These are phyloP conservation scores for Todus mexicanus DNA, from an alignment of 2,797 vertebrate species.

Conservation along the genomic window DNA sequence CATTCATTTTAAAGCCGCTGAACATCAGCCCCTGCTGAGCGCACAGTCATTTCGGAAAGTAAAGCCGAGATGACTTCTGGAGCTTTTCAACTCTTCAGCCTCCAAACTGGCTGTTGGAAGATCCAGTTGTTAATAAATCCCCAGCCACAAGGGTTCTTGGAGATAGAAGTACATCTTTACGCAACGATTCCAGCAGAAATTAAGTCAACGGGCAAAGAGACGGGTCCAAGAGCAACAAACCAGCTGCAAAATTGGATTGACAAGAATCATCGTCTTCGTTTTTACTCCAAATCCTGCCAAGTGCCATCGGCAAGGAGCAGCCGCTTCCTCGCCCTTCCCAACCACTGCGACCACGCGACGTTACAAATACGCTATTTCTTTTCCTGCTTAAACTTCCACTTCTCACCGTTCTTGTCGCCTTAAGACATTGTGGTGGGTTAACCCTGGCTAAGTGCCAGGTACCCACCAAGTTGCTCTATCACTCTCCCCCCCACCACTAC, in stretches of 20 bases:
- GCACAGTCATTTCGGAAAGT: not conserved
- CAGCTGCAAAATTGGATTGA: accelerated
- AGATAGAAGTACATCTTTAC: not conserved
- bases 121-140: not conserved
- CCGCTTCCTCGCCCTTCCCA: not conserved
- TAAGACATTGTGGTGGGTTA: too few relatives aligned
- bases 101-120: not conserved
- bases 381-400: not conserved
- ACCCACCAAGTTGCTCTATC: too few relatives aligned
- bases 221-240: not conserved
- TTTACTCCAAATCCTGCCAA: not conserved
- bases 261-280: not conserved
- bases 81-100: not conserved
- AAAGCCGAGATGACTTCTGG: not conserved
- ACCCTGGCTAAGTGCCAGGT: too few relatives aligned
- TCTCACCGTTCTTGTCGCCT: not conserved
- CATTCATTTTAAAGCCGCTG: not conserved
- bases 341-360: accelerated
- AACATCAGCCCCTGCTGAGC: not conserved
- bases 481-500: too few relatives aligned
- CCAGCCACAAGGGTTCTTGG: not conserved
- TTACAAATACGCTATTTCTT: not conserved
- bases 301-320: not conserved
- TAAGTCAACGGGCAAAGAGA: not conserved
- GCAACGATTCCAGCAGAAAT: not conserved